Evolutionary conservation across 2,113 vertebrate species (phyloP).

Genomic region (Percina caprodes): DNA sequence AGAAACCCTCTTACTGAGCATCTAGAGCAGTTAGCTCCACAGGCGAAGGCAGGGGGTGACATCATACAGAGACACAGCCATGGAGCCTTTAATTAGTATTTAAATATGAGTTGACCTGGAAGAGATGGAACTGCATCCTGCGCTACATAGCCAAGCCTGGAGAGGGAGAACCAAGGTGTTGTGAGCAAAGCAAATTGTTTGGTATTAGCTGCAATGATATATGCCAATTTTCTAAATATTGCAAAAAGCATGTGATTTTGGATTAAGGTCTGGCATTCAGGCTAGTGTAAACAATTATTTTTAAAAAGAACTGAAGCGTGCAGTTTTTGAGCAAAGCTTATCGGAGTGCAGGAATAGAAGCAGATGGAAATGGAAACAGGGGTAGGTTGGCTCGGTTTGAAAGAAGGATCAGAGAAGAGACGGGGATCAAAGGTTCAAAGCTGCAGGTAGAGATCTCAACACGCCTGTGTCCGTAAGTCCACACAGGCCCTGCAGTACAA

Average conservation of each 20-base stretch:
- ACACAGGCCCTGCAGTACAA: conserved; percentile 19
- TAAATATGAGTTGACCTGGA: conserved; percentile 62
- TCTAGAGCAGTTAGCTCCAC: conserved; percentile 50
- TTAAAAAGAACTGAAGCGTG: conserved; percentile 23
- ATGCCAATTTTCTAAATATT: conserved; percentile 53
- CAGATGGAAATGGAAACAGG: conserved; percentile 62
- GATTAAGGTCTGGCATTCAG: conserved; percentile 40
- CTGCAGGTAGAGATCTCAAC: conserved; percentile 65
- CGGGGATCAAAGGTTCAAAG: conserved; percentile 57
- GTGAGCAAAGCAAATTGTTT: conserved; percentile 24
- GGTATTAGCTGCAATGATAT: conserved; percentile 16
- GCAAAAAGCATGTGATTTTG: conserved; percentile 40
- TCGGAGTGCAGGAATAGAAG: conserved; percentile 55
- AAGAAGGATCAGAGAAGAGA: conserved; percentile 54
- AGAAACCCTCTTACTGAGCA: conserved; percentile 47
- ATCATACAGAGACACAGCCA: conserved; percentile 51
- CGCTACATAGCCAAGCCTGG: neutral
- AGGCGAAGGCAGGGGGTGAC: conserved; percentile 27
- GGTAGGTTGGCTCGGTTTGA: conserved; percentile 55
- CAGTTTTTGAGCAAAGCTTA: conserved; percentile 50
- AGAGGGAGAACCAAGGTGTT: conserved; percentile 17
- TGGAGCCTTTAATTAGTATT: conserved; percentile 58
- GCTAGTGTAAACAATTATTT: conserved; percentile 30
- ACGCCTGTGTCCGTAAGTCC: conserved; percentile 36
- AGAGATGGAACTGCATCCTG: conserved; percentile 40